Conservation (phyloP, 1,140 invertebrate species). For the Pseudoatta argentina region DNA sequence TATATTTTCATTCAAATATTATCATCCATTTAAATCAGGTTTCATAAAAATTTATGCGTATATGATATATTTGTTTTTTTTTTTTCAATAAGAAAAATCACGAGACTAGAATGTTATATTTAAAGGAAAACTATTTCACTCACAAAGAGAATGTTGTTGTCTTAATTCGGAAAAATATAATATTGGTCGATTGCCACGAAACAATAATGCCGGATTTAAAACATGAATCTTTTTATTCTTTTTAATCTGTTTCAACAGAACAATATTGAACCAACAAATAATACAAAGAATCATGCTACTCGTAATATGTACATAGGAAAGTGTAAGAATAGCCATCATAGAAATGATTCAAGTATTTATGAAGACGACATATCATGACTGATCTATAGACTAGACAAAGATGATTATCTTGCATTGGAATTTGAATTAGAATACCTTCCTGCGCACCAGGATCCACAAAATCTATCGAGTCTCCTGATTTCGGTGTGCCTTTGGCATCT, state of each 20-base stretch:
- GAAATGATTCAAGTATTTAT: slow-evolving; percentile 88
- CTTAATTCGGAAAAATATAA: neutral
- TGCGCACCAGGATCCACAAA: slow-evolving; percentile 79
- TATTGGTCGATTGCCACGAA: neutral
- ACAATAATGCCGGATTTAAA: neutral
- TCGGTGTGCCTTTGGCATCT: slow-evolving; percentile 24
- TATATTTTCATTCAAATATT: neutral
- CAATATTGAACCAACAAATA: neutral
- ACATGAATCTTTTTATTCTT: neutral
- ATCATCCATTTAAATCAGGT: neutral
- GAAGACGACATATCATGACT: slow-evolving; percentile 88
- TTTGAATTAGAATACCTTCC: slow-evolving; percentile 77
- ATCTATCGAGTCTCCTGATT: slow-evolving; percentile 76
- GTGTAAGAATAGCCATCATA: slow-evolving; percentile 86
- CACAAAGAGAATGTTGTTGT: slow-evolving; percentile 59
- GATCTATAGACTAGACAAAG: slow-evolving; percentile 90
- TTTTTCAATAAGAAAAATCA: neutral
- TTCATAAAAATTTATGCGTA: neutral
- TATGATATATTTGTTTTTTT: too few species aligned
- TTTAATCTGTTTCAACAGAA: neutral
- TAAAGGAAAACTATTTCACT: slow-evolving; percentile 65
- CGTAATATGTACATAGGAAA: slow-evolving; percentile 86
- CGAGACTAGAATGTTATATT: slow-evolving; percentile 60
- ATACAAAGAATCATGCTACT: slow-evolving; percentile 77
- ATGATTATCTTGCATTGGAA: slow-evolving; percentile 88